Evolutionary conservation across 2,113 vertebrate genomes (phyloP).

Genomic region (Fregetta grallaria): DNA sequence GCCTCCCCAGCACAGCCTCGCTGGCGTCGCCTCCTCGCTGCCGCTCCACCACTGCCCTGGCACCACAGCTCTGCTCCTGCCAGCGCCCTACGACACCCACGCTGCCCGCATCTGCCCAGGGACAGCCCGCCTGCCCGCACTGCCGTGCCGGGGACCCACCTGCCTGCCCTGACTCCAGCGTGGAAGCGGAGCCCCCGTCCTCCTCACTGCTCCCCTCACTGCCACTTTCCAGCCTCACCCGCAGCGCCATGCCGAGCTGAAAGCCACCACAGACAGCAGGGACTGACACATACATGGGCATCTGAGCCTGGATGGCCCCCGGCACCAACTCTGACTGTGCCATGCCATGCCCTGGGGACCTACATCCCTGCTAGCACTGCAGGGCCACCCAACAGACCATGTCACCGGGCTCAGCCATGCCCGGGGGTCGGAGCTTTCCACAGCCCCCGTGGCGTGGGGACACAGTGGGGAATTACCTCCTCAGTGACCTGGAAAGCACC

Average conservation of each 20-base stretch:
- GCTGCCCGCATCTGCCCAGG: neutral
- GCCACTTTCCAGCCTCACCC: neutral
- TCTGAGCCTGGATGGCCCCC: accelerated
- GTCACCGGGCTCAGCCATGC: accelerated
- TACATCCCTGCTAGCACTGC: neutral
- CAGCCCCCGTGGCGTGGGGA: accelerated
- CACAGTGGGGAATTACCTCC: neutral
- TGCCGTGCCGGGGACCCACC: neutral
- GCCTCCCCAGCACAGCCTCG: conserved; percentile 59
- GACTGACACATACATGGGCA: accelerated
- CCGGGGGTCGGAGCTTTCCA: accelerated
- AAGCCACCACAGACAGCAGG: neutral
- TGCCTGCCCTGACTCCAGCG: neutral
- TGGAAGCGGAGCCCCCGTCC: accelerated
- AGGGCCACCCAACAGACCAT: neutral
- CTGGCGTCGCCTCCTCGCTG: conserved; percentile 33
- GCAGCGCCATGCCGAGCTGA: neutral
- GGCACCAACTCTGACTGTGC: accelerated
- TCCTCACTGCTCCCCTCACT: neutral
- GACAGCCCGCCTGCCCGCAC: accelerated
- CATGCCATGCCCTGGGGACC: neutral
- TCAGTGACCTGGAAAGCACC: neutral
- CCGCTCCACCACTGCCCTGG: neutral
- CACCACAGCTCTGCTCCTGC: neutral
- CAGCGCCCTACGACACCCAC: accelerated